Base-by-base conservation (phyloP, 2,797 vertebrate species). In the Labeo calbasu region DNA sequence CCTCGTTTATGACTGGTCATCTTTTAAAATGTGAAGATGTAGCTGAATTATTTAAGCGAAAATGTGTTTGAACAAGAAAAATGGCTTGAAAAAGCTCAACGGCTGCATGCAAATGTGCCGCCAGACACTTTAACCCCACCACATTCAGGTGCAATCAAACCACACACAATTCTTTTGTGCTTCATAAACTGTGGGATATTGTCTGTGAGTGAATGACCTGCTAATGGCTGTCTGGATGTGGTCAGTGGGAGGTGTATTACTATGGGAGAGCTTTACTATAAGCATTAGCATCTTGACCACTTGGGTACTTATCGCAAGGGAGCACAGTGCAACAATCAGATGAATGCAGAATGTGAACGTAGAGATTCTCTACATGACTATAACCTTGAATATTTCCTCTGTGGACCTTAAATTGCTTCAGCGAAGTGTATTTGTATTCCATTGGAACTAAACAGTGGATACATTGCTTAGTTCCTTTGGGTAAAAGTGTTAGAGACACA, bases 41-140 rank as follows among this genome's bases (percentile, higher is more conserved):
- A 25, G 81, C 78, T 93, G 86, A 91, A 92, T 91, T 88, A 92
- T 91, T 93, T 84, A 91, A 68, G 77, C 73, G 79, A 90, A 87
- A 90, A 65, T 87, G 86, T 79, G 66, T 76, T 55, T 71, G 85
- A 87, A 83, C 73, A 73, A 57, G 43, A 83, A 79, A 86, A 91
- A 91, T 88, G 90, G 87, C 57, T 84, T n/a, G 19, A 57, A 57
- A 75, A 76, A 85, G 80, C 83, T 79, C 79, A 83, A 87, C 84
- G 86, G 86, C 88, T 83, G 81, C 73, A 81, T 79, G 71, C 66
- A 63, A 83, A 87, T 89, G 85, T 87, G 12, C 14, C 48, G 7
- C 78, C 65, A 75, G 80, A 50, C 69, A 2, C 36, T 28, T 70
- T 25, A 69, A 50, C 32, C 69, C 23, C 32, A 15, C 19, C 25